Percentiles rank a stretch among this genome's conserved stretches.
These are phyloP conservation scores for Chloroceryle amazona DNA, from an alignment of 2,797 vertebrate genomes.

Conservation along the genomic window DNA sequence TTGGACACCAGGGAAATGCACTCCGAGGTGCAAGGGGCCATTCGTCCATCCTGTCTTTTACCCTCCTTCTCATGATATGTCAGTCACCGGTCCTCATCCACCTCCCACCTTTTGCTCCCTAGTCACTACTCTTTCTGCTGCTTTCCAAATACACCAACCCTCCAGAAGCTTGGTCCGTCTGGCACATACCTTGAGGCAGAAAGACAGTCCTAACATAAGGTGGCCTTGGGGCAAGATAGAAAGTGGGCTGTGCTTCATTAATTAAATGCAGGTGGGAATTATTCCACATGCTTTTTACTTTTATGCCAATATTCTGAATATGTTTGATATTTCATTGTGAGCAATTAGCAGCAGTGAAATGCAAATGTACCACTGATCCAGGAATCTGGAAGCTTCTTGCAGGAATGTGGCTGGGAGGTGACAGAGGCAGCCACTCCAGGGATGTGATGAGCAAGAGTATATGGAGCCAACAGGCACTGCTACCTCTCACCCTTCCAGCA, in stretches of 20 bases:
- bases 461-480: fast-evolving
- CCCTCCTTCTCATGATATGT: neutral
- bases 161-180: neutral
- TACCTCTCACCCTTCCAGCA: neutral
- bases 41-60: neutral
- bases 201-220: neutral
- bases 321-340: neutral
- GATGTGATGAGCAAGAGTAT: neutral
- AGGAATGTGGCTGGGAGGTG: neutral
- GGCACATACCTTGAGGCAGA: fast-evolving
- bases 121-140: neutral
- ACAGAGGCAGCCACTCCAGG: neutral
- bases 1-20: neutral
- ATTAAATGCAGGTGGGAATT: neutral
- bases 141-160: neutral
- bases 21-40: fast-evolving
- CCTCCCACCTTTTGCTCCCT: neutral
- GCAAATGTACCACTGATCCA: neutral
- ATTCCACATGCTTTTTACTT: neutral
- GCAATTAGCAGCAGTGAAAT: neutral
- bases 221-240: neutral
- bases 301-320: neutral
- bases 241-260: neutral
- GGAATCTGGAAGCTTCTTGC: neutral
- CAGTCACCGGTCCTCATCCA: neutral